Base-by-base conservation (phyloP, 2,113 vertebrate genomes). In the Sylvietta virens region DNA sequence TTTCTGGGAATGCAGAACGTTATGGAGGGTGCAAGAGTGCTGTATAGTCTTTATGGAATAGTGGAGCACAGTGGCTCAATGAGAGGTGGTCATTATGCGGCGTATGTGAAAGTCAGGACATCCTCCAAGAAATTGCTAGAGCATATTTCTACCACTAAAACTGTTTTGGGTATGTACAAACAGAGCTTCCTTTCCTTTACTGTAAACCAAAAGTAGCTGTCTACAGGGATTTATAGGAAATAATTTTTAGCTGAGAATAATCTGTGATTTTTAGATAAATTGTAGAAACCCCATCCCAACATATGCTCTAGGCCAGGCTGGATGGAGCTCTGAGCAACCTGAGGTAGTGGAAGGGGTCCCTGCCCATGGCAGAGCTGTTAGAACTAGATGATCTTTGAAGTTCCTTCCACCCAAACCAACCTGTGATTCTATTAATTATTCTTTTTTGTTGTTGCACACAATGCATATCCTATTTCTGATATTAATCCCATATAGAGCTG, bases 31-130 rank as follows among this genome's bases (percentile, higher is more conserved):
- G 98, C 98, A 76, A 97, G 98, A 78, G 99, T 99, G 94, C 98
- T 99, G 5, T 99, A 99, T n/a, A 98, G 98, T 62, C 98, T 99
- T 26, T 99, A 99, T 33, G 99, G 99, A 90, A 98, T 99, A 90
- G 99, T 99, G 40, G 99, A 99, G 77, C 99, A 99, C 58, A 99
- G 98, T 7, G 99, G 99, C 53, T 99, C 99, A 0, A 99, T 99
- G 99, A 98, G 98, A 67, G 99, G 98, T 16, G 99, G 99, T 15
- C 99, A 99, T 92, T 99, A 99, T 72, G 98, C 99, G 0, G 99
- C 99, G 0, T 99, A 99, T 28, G 99, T 99, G 78, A 99, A 99
- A 98, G 98, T 99, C 81, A 98, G 99, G n/a, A 50, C 98, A 26
- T 98, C 98, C 9, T 98, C 98, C 94, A 98, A 97, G 96, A 99